Base-by-base conservation (phyloP, 2,113 vertebrate species). In the Tauraco erythrolophus region DNA sequence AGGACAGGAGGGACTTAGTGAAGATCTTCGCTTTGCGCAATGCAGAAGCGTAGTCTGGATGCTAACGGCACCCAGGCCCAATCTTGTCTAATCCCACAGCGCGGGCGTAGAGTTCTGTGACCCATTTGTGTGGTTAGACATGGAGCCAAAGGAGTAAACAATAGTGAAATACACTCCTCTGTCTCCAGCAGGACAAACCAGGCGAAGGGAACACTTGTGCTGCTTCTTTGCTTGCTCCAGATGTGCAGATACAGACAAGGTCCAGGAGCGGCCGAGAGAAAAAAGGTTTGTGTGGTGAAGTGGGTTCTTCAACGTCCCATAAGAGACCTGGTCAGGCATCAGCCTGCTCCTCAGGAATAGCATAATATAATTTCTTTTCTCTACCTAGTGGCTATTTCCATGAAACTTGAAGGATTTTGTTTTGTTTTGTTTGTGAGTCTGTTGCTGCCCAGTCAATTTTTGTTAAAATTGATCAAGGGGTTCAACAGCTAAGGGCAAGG, bases 21-120 rank as follows among this genome's bases (percentile, higher is more conserved):
- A 58, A 68, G 58, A 21, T 60, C 30, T 64, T 17, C 0, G 3
- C 54, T 53, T 48, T 43, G 11, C 0, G 0, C 8, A 46, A 4
- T 21, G 31, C 19, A 66, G 57, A 66, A 57, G 19, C 0, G 0
- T 30, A 18, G 10, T 19, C 58, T 84, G 23, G 35, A 43, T 57
- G 41, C 41, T 66, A 19, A 41, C 0, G 3, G 14, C 24, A 19
- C 15, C 53, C 68, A 62, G 79, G 58, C 23, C 72, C 53, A n/a
- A 30, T 31, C 19, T 53, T 10, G 5, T 53, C 19, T 68, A 14
- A 69, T 11, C 28, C 39, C n/a, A 41, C 17, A 37, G 54, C 0
- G 1, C 0, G 0, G 43, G 17, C 2, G 0, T 51, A 56, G 46
- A 65, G 60, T 65, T 11, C 27, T 51, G 21, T 53, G 53, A 22